phyloP scores from a whole-genome alignment of 2,797 vertebrate genomes.

The Serranus cabrilla region DNA sequence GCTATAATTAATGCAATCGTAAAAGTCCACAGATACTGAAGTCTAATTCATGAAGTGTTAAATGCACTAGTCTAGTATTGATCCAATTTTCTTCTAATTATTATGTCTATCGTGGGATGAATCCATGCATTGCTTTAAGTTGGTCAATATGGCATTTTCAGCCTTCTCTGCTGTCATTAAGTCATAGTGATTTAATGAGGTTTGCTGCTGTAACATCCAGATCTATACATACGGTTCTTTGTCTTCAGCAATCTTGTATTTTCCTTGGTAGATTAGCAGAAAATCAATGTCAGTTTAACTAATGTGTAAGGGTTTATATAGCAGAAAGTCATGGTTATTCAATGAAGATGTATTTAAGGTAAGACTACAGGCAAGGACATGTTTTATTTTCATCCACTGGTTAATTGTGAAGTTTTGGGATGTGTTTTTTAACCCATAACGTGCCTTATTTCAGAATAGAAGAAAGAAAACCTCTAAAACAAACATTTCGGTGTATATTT shows the following conservation, averaged over 20 bases:
- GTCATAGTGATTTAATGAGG: slow-evolving; percentile 2
- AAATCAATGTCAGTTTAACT: neutral
- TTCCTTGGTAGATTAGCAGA: neutral
- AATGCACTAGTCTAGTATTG: neutral
- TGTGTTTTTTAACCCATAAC: no score
- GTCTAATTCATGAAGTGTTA: neutral
- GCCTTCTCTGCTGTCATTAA: neutral
- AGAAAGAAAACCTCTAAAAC: no score
- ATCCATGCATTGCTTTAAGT: neutral
- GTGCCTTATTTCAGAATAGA: no score
- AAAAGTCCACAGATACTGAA: neutral
- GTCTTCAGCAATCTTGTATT: neutral
- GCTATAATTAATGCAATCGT: neutral
- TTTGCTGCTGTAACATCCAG: neutral
- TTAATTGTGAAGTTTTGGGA: no score
- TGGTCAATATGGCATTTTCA: neutral
- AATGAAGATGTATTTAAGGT: neutral
- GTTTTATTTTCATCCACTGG: no score
- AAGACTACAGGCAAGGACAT: no score
- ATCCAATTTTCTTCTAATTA: neutral
- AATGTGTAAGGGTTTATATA: neutral
- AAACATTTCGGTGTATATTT: no score
- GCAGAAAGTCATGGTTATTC: neutral
- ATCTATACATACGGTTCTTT: neutral
- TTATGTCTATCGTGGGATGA: neutral